Conservation (phyloP, 2,113 vertebrate genomes). For the Serinus canaria region DNA sequence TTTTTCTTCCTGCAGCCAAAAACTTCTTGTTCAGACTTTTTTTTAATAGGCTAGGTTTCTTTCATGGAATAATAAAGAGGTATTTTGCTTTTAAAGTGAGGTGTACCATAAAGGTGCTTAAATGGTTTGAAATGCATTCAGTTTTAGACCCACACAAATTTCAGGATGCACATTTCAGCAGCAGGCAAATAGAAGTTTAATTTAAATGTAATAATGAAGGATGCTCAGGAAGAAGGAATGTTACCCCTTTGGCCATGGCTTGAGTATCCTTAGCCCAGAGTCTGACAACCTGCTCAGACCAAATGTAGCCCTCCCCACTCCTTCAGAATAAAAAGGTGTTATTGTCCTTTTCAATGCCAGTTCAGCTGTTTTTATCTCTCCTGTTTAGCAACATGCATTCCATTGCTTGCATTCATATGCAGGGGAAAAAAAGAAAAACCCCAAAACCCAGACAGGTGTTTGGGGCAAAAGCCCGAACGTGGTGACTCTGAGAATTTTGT, state of each 20-base stretch:
- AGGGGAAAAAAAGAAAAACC: accelerated
- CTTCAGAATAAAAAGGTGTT: background rate
- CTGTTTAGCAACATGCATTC: background rate
- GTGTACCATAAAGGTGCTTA: background rate
- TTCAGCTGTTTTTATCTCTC: background rate
- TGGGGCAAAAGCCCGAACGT: background rate
- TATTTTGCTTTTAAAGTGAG: background rate
- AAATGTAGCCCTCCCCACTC: background rate
- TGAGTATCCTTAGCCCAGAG: background rate
- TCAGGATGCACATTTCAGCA: background rate
- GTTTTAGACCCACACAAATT: background rate
- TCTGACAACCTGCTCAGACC: background rate
- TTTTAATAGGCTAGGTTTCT: background rate
- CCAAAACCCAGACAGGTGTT: background rate
- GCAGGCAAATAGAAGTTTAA: background rate
- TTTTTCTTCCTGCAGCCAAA: background rate
- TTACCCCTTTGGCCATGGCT: background rate
- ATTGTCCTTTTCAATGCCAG: background rate
- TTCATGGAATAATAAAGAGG: background rate
- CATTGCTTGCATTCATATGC: background rate
- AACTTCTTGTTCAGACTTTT: background rate
- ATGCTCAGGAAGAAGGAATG: background rate
- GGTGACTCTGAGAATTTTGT: background rate
- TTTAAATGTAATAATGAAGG: background rate
- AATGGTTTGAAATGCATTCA: background rate